Evolutionary conservation across 2,113 vertebrate species (phyloP), one percentile per base, ranked within the genome.

Genomic region (Passer domesticus): DNA sequence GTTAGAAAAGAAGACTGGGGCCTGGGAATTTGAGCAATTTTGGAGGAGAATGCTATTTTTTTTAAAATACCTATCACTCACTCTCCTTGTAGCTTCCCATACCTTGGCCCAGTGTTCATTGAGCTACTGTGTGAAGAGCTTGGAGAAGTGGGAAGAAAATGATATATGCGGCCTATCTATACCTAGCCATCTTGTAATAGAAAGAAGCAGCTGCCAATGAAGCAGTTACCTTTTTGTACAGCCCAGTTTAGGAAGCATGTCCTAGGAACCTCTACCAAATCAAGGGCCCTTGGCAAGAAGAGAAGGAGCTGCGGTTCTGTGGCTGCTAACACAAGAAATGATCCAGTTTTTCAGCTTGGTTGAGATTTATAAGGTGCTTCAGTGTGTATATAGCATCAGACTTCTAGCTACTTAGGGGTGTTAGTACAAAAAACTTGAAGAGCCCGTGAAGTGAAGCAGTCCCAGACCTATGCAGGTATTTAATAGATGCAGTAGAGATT

Each of bases 141-240:
- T 43, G 15, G 30, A 23, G 33, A 79, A 80, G 1, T 25, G 15
- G 25, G 8, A 82, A 55, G 18, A 81, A 79, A 88, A 72, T 59
- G 0, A 31, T 39, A 31, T 1, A 21, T 12, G 6, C 19, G 30
- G 17, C 41, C 39, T 41, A 41, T 41, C 12, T 89, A 8, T 23
- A 5, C 70, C 27, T 78, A 67, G 23, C 15, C 20, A 10, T 44
- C 25, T 79, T 79, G 28, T 55, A 63, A 80, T 7, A 63, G 41
- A 85, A 75, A 52, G 41, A 59, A 59, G 30, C 47, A 68, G 21
- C 44, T 87, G 39, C 25, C 27, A 50, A 24, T 82, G 9, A 75
- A 33, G 41, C 41, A 41, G 41, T 14, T 41, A 41, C 41, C 17
- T 79, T 75, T 28, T 6, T 63, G 30, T 21, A 52, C 1, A 79